Evolutionary conservation across 1,140 invertebrate genomes (phyloP).

Genomic region (Rhagoletis pomonella): DNA sequence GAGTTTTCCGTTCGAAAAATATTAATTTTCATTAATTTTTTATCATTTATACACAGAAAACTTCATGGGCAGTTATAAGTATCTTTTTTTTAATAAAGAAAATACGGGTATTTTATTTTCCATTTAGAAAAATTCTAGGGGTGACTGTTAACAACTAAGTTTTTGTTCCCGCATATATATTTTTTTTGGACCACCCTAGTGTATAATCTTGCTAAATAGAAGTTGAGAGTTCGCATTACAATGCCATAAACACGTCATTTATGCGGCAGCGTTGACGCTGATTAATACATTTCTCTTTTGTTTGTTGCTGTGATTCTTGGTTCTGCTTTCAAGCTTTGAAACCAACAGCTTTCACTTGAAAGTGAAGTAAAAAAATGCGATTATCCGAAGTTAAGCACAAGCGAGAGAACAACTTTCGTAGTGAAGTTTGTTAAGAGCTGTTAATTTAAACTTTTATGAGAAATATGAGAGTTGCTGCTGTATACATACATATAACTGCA

Average conservation of each 20-base stretch:
- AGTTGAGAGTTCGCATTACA: background rate
- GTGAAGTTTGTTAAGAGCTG: background rate
- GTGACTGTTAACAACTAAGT: no score
- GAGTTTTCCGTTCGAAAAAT: no score
- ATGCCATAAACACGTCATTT: slow-evolving; percentile 17
- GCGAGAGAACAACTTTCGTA: background rate
- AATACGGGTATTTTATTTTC: no score
- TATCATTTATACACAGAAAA: no score
- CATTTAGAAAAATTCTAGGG: no score
- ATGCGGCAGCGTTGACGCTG: background rate
- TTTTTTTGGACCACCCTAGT: no score
- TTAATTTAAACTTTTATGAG: slow-evolving; percentile 29
- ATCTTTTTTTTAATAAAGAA: no score
- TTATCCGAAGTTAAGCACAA: background rate
- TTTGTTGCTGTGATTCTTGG: background rate
- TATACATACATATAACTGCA: background rate
- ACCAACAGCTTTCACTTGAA: background rate
- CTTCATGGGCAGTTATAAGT: no score
- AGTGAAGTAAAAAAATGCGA: background rate
- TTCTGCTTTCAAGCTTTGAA: background rate
- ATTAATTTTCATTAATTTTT: no score
- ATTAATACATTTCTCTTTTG: background rate
- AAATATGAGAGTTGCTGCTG: background rate
- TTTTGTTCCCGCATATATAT: no score
- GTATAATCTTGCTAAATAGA: background rate